phyloP scores from a whole-genome alignment of 2,113 vertebrate genomes.

The Seriola rivoliana region DNA sequence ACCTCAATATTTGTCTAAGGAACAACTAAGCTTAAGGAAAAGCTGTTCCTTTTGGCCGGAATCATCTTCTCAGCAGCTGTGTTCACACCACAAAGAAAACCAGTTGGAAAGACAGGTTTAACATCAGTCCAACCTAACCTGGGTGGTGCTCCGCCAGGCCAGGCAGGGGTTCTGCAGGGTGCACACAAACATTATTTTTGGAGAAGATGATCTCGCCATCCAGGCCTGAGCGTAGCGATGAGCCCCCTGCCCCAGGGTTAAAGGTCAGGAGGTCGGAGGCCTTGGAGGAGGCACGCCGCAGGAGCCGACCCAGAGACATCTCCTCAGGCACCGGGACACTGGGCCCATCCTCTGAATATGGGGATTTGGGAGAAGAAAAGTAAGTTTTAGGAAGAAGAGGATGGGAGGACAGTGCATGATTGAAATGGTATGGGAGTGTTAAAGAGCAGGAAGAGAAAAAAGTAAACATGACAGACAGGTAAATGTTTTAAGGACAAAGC shows the following conservation, averaged over 20 bases:
- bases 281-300: conserved; percentile 95
- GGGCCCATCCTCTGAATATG: conserved; percentile 91
- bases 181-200: conserved; percentile 98
- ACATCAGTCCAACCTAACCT: conserved; percentile 81
- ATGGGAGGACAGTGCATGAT: background rate
- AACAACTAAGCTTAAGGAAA: background rate
- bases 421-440: background rate
- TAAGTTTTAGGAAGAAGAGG: background rate
- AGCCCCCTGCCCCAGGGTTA: conserved; percentile 82
- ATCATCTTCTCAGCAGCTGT: background rate
- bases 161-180: conserved; percentile 91
- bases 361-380: background rate
- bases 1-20: background rate
- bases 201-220: conserved; percentile 98
- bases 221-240: conserved; percentile 80
- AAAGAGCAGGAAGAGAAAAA: background rate
- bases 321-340: conserved; percentile 77
- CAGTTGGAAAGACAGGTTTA: background rate
- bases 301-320: conserved; percentile 99
- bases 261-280: conserved; percentile 97
- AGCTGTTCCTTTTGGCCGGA: background rate
- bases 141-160: conserved; percentile 93
- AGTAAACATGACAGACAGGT: background rate
- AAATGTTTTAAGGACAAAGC: conserved; percentile 1
- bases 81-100: background rate